Evolutionary conservation across 2,113 vertebrate genomes (phyloP).

Genomic region (Epinephelus cyanopodus): DNA sequence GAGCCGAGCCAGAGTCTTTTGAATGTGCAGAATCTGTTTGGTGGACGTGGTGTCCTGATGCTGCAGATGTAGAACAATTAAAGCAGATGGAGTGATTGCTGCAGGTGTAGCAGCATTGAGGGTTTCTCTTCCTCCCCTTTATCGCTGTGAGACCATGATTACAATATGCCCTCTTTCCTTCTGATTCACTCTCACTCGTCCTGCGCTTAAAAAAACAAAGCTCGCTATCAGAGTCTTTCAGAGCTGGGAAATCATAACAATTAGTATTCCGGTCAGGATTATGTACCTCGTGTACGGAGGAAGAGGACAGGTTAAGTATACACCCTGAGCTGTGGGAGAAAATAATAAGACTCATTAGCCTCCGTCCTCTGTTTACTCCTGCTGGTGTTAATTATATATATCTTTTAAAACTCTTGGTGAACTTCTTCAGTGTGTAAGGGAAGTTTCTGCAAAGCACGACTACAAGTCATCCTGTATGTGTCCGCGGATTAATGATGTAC

Average conservation of each 20-base stretch:
- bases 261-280: conserved; percentile 59
- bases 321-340: conserved; percentile 45
- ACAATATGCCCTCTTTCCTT: conserved; percentile 32
- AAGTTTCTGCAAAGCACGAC: conserved; percentile 18
- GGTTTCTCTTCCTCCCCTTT: neutral
- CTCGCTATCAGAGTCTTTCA: conserved; percentile 36
- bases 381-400: conserved; percentile 28
- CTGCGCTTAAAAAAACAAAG: neutral
- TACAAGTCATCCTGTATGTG: neutral
- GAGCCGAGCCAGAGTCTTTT: conserved; percentile 6
- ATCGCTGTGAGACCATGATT: conserved; percentile 48
- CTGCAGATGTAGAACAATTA: conserved; percentile 27
- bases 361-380: conserved; percentile 55
- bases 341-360: conserved; percentile 65
- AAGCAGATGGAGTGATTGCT: conserved; percentile 34
- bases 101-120: conserved; percentile 37
- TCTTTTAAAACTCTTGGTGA: conserved; percentile 30
- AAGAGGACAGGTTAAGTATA: conserved; percentile 69
- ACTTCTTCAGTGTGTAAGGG: conserved; percentile 24
- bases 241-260: conserved; percentile 52
- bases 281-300: conserved; percentile 34
- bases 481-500: neutral
- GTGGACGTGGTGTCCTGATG: neutral
- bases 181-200: conserved; percentile 19
- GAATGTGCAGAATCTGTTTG: conserved; percentile 11